Evolutionary conservation across 2,113 vertebrate genomes (phyloP).

Genomic region (mouse (Mus musculus)): DNA sequence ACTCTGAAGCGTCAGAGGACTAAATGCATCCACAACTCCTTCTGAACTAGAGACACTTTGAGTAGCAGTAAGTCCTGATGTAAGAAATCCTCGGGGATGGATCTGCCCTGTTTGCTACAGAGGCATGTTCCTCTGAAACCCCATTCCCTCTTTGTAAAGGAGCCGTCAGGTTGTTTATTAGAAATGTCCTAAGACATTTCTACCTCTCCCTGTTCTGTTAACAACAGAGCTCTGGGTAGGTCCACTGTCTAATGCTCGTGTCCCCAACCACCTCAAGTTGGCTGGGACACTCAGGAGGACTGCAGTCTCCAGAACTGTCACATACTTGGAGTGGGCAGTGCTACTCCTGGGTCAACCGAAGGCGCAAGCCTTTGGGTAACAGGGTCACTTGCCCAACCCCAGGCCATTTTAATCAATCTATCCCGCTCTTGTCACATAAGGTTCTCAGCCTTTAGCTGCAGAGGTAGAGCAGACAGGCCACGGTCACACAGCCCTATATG

Average conservation of each 20-base stretch:
- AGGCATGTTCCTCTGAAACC: no score
- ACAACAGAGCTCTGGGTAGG: not conserved
- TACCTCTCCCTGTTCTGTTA: not conserved
- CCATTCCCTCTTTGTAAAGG: no score
- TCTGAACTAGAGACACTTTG: not conserved
- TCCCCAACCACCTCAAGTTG: not conserved
- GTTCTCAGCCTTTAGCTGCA: not conserved
- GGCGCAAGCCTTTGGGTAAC: not conserved
- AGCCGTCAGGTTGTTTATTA: no score
- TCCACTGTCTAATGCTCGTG: not conserved
- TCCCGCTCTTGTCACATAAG: not conserved
- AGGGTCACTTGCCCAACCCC: not conserved
- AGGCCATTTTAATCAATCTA: not conserved
- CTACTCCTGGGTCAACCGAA: not conserved
- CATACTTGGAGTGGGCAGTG: not conserved
- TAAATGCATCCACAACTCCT: not conserved
- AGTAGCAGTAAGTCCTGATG: not conserved
- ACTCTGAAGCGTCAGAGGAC: not conserved
- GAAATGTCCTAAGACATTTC: not conserved
- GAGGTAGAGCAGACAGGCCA: not conserved
- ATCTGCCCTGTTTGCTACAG: no score
- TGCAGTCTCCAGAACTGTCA: not conserved
- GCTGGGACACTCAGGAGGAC: not conserved
- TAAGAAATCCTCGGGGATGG: no score
- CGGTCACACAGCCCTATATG: not conserved